Conservation (phyloP, 2,113 vertebrate species). For the human region DNA sequence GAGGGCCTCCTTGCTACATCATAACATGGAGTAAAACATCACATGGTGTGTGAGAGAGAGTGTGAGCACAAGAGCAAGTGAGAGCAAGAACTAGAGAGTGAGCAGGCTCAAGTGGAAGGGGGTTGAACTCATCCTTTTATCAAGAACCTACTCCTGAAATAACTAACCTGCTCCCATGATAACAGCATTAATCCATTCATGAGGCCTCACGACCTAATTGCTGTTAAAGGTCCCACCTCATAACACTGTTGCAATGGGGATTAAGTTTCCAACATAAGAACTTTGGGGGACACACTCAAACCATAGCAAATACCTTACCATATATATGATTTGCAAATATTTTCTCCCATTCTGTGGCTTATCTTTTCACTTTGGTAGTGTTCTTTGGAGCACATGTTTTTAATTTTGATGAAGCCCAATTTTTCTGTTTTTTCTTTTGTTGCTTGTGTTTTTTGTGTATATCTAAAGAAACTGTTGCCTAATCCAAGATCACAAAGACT, state of each 20-base stretch:
- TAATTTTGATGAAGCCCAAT: too few relatives aligned
- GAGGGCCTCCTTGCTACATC: too few relatives aligned
- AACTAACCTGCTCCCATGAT: too few relatives aligned
- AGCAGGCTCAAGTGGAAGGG: too few relatives aligned
- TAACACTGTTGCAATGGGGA: not conserved
- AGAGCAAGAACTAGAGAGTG: too few relatives aligned
- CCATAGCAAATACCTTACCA: not conserved
- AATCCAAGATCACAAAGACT: not conserved
- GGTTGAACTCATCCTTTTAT: too few relatives aligned
- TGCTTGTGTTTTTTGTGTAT: constrained; percentile 7
- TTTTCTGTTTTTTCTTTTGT: not conserved
- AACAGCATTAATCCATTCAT: too few relatives aligned
- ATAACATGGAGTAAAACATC: too few relatives aligned
- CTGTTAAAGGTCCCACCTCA: not conserved
- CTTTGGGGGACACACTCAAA: not conserved
- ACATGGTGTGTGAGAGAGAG: too few relatives aligned
- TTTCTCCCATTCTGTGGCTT: constrained; percentile 10
- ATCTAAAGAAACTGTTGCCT: not conserved
- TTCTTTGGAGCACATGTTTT: not conserved
- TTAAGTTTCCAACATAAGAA: not conserved
- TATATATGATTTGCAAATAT: not conserved
- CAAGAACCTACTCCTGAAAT: too few relatives aligned
- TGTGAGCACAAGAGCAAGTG: too few relatives aligned
- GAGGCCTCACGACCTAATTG: too few relatives aligned
- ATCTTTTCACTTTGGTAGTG: not conserved